Base-by-base conservation (phyloP, 1,140 invertebrate species). In the Papilio polytes region DNA sequence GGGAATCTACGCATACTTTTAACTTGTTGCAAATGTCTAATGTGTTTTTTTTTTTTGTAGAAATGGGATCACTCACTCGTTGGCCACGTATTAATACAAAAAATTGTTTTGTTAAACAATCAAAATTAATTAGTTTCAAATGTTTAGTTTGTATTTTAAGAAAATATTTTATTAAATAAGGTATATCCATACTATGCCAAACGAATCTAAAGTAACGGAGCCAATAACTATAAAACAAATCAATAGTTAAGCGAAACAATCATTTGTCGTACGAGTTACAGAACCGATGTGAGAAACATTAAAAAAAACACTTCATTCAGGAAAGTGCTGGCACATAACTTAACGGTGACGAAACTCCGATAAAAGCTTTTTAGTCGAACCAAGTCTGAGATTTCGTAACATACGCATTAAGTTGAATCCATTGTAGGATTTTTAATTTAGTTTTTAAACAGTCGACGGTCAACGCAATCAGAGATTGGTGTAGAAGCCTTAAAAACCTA, bases 161-260 rank as follows among this genome's bases (percentile, higher is more conserved):
- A n/a, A n/a, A n/a, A n/a, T n/a, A n/a, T n/a, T n/a, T 41, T 41
- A 80, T 44, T 48, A 78, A 72, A 13, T 8, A 31, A 31, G 18
- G 72, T 18, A 74, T 78, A 76, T 89, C 86, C 82, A 80, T 20
- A 79, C 6, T 20, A 85, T 70, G 78, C 80, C 15, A 81, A 78
- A 70, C 78, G 74, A 87, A 86, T 84, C 81, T 83, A 84, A 26
- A 81, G 74, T 89, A 88, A 89, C 87, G 80, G 53, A 80, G 41
- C 76, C 84, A 88, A 91, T 91, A 91, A 91, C 89, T 81, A 90
- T 92, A 92, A 92, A 91, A 86, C 85, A 91, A 91, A 89, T 90
- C 90, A 89, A 91, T 91, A 90, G 81, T 80, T 56, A 36, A 81
- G 85, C 85, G 88, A 92, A 91, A 91, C 88, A 90, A 92, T 92